These are phyloP conservation scores for Polyommatus iphigenia DNA, from an alignment of 2,888 invertebrate species.

Conservation along the genomic window DNA sequence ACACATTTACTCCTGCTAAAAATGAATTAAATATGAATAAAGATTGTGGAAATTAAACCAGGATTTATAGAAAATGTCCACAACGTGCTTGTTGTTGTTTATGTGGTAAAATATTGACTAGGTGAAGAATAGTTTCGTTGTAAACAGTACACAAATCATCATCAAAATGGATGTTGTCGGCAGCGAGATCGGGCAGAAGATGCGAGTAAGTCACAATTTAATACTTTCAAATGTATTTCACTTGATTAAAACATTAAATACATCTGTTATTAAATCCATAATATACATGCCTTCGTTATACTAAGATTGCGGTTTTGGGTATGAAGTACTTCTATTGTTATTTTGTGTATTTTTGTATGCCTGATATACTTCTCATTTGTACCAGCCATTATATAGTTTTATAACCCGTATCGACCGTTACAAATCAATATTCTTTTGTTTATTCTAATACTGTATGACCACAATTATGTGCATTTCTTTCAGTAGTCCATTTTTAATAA, in stretches of 20 bases:
- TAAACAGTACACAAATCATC: slow-evolving; percentile 32
- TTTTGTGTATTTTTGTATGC: not conserved
- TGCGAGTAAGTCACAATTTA: slow-evolving; percentile 82
- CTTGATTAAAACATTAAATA: not conserved
- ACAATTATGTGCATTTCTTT: too few species aligned
- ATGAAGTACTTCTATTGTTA: not conserved
- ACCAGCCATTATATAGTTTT: not conserved
- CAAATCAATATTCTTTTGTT: not conserved
- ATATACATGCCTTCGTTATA: not conserved
- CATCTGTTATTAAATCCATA: not conserved
- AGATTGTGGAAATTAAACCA: not conserved
- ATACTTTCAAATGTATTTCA: not conserved
- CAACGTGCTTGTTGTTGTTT: not conserved
- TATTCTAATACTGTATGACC: too few species aligned
- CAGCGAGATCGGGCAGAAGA: slow-evolving; percentile 92
- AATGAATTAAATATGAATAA: too few species aligned
- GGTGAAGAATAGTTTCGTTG: not conserved
- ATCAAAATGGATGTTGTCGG: slow-evolving; percentile 87
- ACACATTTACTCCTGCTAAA: too few species aligned
- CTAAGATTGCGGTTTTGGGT: not conserved
- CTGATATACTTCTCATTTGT: not conserved
- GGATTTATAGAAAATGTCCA: not conserved
- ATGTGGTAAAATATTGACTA: not conserved
- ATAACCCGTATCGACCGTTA: not conserved
- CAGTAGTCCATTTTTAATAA: not conserved